Base-by-base conservation (phyloP, 2,888 invertebrate genomes). In the Phyllotreta striolata region DNA sequence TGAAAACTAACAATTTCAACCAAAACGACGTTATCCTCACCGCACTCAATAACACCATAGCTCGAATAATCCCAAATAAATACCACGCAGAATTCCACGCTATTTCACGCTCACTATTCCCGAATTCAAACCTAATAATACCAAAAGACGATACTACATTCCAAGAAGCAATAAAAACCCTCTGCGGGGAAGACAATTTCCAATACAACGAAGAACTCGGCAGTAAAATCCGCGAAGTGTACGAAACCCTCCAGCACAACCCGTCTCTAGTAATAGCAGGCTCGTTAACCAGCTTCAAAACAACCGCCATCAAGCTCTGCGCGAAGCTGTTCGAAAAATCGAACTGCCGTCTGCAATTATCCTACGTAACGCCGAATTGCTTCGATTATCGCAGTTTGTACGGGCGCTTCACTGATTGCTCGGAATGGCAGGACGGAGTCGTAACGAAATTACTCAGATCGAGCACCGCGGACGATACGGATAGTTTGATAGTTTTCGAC, bases 241-340 rank as follows among this genome's bases (percentile, higher is more conserved):
- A 87, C 76, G 92, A 94, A 82, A 92, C 92, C 91, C 92, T 95
- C 88, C 88, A 91, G 67, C 91, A 92, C 5, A 62, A 62, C 9
- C 93, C 92, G 78, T 93, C 93, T 0, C 91, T 94, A 78, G 92
- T 95, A 90, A 80, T 95, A 74, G 89, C 95, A 1, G 95, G 95
- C 2, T 90, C 91, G 72, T 88, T 91, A 0, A 86, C 87, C 79
- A 84, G 91, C 54, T 93, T 90, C 0, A 96, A 96, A 83, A 91
- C 93, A 0, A 88, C 87, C 72, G 89, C 91, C 0, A 82, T 91
- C 52, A 87, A 89, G 78, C 87, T 91, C 1, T 82, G 95, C 66
- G 86, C 89, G 80, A 88, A 88, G 74, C 90, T 92, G 84, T 84
- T 70, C 41, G 38, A 67, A 40, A 12, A 44, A 10, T 7, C 61